These are phyloP conservation scores for Alcedo quadribrachys DNA, from an alignment of 2,797 vertebrate genomes.

Conservation along the genomic window DNA sequence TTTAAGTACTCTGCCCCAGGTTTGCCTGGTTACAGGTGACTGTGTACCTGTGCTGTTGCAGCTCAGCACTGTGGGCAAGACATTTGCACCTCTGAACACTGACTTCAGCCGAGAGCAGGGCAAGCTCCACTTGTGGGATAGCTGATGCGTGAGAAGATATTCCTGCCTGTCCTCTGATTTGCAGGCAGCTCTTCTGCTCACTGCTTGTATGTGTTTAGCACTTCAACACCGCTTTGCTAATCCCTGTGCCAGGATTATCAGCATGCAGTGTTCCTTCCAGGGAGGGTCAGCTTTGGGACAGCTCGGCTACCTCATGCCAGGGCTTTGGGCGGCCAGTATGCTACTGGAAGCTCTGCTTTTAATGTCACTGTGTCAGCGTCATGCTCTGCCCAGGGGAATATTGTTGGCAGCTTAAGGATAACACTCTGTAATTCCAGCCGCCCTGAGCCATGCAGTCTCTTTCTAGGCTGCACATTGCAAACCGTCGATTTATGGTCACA, in stretches of 20 bases:
- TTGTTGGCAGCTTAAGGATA: neutral
- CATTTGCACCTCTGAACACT: neutral
- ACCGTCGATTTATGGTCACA: neutral
- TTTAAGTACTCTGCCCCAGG: neutral
- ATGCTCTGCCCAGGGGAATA: neutral
- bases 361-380: neutral
- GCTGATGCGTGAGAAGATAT: neutral
- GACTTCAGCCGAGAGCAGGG: neutral
- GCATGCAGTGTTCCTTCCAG: neutral
- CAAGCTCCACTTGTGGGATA: neutral
- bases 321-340: neutral
- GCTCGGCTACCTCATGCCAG: neutral
- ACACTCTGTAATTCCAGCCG: neutral
- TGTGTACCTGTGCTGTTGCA: neutral
- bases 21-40: conserved; percentile 26
- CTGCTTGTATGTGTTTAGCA: neutral
- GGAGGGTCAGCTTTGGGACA: neutral
- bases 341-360: conserved; percentile 20
- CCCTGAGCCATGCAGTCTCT: neutral
- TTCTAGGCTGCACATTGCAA: neutral
- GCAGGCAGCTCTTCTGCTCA: neutral
- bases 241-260: neutral
- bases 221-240: conserved; percentile 32
- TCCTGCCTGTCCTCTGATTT: neutral
- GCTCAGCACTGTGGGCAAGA: neutral